These are phyloP conservation scores for Synergus japonicus DNA, from an alignment of 2,888 invertebrate species.

Conservation along the genomic window DNA sequence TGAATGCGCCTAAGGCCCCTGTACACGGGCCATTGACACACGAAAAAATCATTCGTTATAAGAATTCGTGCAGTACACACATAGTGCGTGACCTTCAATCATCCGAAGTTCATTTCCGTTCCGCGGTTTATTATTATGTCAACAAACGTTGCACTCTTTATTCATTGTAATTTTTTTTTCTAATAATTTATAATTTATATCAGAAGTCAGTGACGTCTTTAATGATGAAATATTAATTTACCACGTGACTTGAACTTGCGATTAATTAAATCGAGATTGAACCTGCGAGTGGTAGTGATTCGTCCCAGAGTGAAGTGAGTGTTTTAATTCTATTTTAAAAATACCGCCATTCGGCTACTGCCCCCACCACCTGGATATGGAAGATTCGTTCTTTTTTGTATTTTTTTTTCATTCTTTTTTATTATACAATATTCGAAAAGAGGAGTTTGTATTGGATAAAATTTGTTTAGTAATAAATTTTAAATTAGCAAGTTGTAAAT, in stretches of 20 bases:
- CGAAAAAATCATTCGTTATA: constrained; percentile 31
- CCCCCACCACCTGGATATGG: neutral
- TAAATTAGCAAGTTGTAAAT: neutral
- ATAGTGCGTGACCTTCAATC: constrained; percentile 22
- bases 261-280: constrained; percentile 1
- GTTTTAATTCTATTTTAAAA: constrained; percentile 4
- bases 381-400: neutral
- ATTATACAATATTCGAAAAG: neutral
- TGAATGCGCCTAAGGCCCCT: constrained; percentile 14
- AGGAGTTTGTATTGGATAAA: neutral
- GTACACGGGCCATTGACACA: constrained; percentile 36
- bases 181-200: constrained; percentile 22
- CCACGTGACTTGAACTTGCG: neutral
- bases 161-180: neutral
- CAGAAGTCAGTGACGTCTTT: constrained; percentile 3
- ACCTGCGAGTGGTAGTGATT: constrained; percentile 26
- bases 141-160: neutral
- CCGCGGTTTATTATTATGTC: neutral
- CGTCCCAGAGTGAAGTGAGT: constrained; percentile 26
- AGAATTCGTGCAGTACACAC: constrained; percentile 23
- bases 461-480: neutral
- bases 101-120: constrained; percentile 21
- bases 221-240: constrained; percentile 19
- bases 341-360: constrained; percentile 5
- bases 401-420: neutral